Conservation (phyloP, 2,888 invertebrate species). For the Ochropleura plecta region DNA sequence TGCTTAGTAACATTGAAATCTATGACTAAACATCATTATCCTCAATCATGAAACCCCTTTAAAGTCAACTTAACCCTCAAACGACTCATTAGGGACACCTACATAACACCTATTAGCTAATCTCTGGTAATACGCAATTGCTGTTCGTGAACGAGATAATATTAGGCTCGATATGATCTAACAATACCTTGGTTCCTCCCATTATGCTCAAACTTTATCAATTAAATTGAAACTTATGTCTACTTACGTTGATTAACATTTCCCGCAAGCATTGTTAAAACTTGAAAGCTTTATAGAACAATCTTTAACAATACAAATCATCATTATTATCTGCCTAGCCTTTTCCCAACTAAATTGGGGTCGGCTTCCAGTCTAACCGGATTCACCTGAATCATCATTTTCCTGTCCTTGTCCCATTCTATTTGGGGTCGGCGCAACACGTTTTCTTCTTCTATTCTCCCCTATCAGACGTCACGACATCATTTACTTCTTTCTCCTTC, state of each 20-base stretch:
- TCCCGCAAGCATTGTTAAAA: conserved; percentile 53
- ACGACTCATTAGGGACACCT: conserved; percentile 34
- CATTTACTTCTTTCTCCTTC: too few species aligned
- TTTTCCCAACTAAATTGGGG: too few species aligned
- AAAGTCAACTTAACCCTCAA: conserved; percentile 7
- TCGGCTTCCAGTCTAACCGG: too few species aligned
- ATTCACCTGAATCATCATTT: too few species aligned
- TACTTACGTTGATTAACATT: conserved; percentile 51
- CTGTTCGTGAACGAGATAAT: conserved; percentile 34
- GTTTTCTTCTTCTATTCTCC: too few species aligned
- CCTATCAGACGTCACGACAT: too few species aligned
- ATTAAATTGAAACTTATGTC: conserved; percentile 49
- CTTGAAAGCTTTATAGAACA: conserved; percentile 18
- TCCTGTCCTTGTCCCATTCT: too few species aligned
- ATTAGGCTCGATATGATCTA: conserved; percentile 38
- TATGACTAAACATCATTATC: neutral
- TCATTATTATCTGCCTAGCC: too few species aligned
- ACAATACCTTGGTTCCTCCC: conserved; percentile 45
- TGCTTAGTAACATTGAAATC: neutral
- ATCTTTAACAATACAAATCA: neutral
- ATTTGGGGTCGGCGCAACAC: too few species aligned
- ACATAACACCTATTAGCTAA: conserved; percentile 30
- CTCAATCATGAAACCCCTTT: neutral
- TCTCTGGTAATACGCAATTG: conserved; percentile 43
- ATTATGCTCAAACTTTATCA: conserved; percentile 56